Evolutionary conservation across 1,140 invertebrate genomes (phyloP), one percentile per base, ranked within the genome.

Genomic region (Ceratosolen solmsi): DNA sequence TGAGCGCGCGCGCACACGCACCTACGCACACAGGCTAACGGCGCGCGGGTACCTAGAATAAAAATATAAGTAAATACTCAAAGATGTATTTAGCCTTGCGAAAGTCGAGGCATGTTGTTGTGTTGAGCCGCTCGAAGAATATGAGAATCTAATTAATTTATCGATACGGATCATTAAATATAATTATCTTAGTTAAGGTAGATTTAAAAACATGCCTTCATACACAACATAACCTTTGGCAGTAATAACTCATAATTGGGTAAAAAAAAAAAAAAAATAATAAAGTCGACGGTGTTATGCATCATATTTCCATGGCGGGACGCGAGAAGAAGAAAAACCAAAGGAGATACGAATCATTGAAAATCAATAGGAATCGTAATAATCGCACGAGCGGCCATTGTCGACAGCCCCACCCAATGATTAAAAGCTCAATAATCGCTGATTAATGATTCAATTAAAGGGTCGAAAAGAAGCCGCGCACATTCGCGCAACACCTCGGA

Each of bases 391-490:
- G 2, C n/a, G 46, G 71, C 49, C 27, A 68, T 80, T 74, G 60
- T 81, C 73, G 80, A 77, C 74, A 68, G 63, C 68, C 8, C 36
- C 56, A 56, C 30, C 49, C 38, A 51, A 38, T 77, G 65, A 82
- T 82, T 82, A 72, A 82, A 72, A 77, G 74, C 51, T 77, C 80
- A 77, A 77, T 82, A 63, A 77, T 77, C 49, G 11, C 56, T 82
- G 74, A 82, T 82, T 77, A 82, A 82, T 77, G 80, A 77, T 77
- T 82, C 73, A 82, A 82, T 82, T 60, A 81, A 77, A 38, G 27
- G 51, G 74, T 77, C 63, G 65, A 36, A 82, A 60, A 71, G 63
- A 27, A 60, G 58, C 73, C 63, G 46, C 54, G 11, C 73, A 4
- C 51, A 22, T 20, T 20, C 51, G 3, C 20, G 9, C 78, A 63